Evolutionary conservation across 2,888 invertebrate species (phyloP).

Genomic region (Hyles lineata): DNA sequence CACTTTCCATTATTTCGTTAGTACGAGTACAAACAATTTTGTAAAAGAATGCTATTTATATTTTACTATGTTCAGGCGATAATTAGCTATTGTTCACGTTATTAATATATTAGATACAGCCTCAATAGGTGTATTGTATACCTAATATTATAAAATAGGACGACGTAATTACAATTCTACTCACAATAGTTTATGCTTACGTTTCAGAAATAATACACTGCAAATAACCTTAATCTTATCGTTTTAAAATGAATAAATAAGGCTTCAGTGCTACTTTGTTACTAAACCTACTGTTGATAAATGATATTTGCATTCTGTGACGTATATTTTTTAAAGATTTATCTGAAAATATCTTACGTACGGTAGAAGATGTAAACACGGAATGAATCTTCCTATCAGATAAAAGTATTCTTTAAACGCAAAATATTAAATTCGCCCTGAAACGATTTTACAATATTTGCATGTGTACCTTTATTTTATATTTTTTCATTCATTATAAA

Average conservation of each 20-base stretch:
- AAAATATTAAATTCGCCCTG: too few species aligned
- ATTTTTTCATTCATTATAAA: too few species aligned
- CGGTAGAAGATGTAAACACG: background rate
- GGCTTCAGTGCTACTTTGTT: conserved; percentile 31
- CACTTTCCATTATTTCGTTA: background rate
- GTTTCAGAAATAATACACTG: conserved; percentile 28
- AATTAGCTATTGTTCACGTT: background rate
- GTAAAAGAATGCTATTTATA: background rate
- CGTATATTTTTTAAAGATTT: conserved; percentile 30
- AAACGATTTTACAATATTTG: too few species aligned
- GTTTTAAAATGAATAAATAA: conserved; percentile 33
- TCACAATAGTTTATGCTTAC: conserved; percentile 27
- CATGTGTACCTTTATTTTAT: too few species aligned
- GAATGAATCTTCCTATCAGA: background rate
- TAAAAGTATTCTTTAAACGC: background rate
- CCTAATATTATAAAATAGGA: conserved; percentile 1
- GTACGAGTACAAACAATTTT: background rate
- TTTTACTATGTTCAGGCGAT: background rate
- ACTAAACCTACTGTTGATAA: conserved; percentile 25
- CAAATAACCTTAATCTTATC: conserved; percentile 38
- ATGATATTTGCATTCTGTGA: conserved; percentile 19
- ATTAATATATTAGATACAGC: conserved; percentile 11
- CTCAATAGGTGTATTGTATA: background rate
- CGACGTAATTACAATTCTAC: conserved; percentile 14
- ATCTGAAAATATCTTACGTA: conserved; percentile 23